Evolutionary conservation across 2,113 vertebrate species (phyloP).

Genomic region (Scophthalmus maximus): DNA sequence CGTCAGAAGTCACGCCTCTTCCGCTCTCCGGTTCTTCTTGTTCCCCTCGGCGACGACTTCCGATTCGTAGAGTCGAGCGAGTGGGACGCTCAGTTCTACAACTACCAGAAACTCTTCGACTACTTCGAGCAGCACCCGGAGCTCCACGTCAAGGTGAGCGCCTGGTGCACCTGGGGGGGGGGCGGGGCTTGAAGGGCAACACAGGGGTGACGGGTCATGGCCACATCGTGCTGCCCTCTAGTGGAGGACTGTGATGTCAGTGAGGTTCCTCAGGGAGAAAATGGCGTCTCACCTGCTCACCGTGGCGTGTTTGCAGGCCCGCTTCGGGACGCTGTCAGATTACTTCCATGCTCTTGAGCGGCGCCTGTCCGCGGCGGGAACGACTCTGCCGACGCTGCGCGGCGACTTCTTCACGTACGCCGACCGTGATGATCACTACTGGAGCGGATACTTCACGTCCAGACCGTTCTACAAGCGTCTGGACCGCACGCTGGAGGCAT

Average conservation of each 20-base stretch:
- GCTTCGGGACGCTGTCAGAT: constrained; percentile 93
- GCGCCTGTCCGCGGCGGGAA: constrained; percentile 32
- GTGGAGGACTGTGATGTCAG: no score
- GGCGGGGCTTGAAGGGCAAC: neutral
- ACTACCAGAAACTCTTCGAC: constrained; percentile 94
- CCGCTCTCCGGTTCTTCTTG: constrained; percentile 88
- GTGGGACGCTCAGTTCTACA: constrained; percentile 92
- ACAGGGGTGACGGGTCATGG: no score
- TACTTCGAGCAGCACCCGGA: constrained; percentile 90
- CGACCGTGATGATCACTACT: constrained; percentile 94
- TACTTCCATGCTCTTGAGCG: constrained; percentile 89
- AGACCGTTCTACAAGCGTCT: constrained; percentile 93
- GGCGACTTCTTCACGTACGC: constrained; percentile 98
- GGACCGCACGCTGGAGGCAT: constrained; percentile 88
- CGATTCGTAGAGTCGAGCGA: constrained; percentile 89
- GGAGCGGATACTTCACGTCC: constrained; percentile 96
- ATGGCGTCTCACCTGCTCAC: neutral
- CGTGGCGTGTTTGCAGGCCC: constrained; percentile 79
- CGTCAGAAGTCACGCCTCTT: constrained; percentile 95
- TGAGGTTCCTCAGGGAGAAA: neutral
- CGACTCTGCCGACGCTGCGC: constrained; percentile 84
- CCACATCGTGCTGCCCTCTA: no score
- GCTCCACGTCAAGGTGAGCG: constrained; percentile 88
- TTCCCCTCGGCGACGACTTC: constrained; percentile 93
- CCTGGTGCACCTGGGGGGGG: neutral